These are phyloP conservation scores for Enteromius radiatus DNA, from an alignment of 2,797 vertebrate species.

Conservation along the genomic window DNA sequence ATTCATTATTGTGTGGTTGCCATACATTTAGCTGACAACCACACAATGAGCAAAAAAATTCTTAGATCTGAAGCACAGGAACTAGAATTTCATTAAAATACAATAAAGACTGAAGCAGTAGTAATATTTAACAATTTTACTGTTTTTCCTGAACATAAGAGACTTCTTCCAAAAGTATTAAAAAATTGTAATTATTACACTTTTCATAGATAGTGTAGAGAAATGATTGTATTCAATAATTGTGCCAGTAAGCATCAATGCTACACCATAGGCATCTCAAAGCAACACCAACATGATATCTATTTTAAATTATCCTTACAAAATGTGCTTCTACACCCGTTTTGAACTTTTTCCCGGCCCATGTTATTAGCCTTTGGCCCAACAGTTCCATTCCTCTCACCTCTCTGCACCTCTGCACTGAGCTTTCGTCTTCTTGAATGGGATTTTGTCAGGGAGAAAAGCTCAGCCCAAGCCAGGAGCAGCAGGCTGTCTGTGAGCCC, in stretches of 20 bases:
- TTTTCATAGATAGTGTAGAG: neutral
- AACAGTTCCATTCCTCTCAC: conserved; percentile 22
- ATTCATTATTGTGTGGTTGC: no score
- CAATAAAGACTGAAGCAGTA: no score
- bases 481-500: conserved; percentile 13
- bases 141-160: neutral
- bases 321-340: neutral
- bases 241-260: neutral
- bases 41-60: no score
- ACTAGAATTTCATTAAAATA: no score
- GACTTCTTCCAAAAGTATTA: neutral
- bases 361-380: conserved; percentile 17
- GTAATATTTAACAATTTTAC: no score
- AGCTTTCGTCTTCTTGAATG: conserved; percentile 38
- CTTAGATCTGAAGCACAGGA: no score
- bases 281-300: neutral
- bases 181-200: neutral
- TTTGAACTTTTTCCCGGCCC: neutral
- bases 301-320: neutral
- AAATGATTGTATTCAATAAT: no score
- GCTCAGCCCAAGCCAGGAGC: conserved; percentile 23
- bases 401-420: conserved; percentile 25
- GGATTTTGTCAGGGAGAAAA: conserved; percentile 39
- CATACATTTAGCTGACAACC: no score
- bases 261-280: neutral